Percentiles rank a stretch among this genome's conserved stretches.
These are phyloP conservation scores for Actinernus sp. DNA, from an alignment of 92 coral and sea anemone genomes.

Conservation along the genomic window DNA sequence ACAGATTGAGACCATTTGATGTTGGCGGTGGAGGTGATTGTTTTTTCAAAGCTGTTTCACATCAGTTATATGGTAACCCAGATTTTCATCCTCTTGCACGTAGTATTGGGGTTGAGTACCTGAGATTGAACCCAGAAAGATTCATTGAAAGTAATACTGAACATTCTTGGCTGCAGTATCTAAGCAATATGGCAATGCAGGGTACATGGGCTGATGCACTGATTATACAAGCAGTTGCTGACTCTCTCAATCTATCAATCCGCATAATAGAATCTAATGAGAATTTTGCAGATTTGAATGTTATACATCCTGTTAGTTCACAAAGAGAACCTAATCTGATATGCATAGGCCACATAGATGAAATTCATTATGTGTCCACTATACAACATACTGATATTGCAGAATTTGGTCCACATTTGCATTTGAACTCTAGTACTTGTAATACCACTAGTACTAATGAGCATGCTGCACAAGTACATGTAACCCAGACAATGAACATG, in stretches of 20 bases:
- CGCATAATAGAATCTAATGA: constrained; percentile 49
- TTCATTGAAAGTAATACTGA: constrained; percentile 63
- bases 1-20: constrained; percentile 34
- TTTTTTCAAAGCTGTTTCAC: constrained; percentile 62
- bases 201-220: constrained; percentile 77
- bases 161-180: constrained; percentile 55
- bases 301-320: constrained; percentile 31
- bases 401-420: too few species aligned
- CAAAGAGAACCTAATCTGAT: constrained; percentile 12
- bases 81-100: constrained; percentile 48
- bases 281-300: constrained; percentile 55
- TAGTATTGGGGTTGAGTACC: constrained; percentile 42
- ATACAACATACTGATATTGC: too few species aligned
- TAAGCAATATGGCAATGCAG: constrained; percentile 40
- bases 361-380: constrained; percentile 56
- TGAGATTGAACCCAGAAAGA: constrained; percentile 67
- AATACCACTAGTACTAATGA: too few species aligned
- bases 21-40: constrained; percentile 63
- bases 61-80: constrained; percentile 54
- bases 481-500: too few species aligned
- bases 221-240: constrained; percentile 67
- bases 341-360: constrained; percentile 48
- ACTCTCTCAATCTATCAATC: constrained; percentile 53
- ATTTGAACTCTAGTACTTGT: too few species aligned
- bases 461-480: too few species aligned